phyloP scores from a whole-genome alignment of 2,113 vertebrate species.

The Hemibagrus wyckioides region DNA sequence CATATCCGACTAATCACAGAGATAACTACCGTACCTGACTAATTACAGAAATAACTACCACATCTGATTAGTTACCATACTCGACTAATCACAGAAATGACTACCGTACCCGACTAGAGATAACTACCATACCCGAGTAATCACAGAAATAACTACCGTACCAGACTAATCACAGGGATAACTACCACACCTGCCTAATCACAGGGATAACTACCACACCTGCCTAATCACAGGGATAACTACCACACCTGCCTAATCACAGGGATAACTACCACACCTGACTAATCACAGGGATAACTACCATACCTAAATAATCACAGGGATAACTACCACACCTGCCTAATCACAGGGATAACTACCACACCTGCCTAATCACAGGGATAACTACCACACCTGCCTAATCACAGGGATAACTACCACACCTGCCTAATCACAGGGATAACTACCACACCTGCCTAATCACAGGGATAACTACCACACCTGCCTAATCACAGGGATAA shows the following conservation, averaged over 20 bases:
- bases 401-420: background rate
- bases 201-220: background rate
- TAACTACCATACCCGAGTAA: background rate
- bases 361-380: background rate
- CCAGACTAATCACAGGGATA: background rate
- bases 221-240: background rate
- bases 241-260: no score
- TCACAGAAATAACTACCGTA: background rate
- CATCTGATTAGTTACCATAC: background rate
- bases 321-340: no score
- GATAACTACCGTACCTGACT: background rate
- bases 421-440: rapidly evolving
- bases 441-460: background rate
- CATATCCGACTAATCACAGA: background rate
- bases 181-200: background rate
- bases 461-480: background rate
- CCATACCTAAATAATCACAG: background rate
- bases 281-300: background rate
- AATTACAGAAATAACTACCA: background rate
- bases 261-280: background rate
- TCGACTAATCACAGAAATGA: background rate
- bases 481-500: background rate
- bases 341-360: no score
- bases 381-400: background rate
- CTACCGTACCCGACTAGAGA: background rate